These are phyloP conservation scores for Pachliopta kotzebuea DNA, from an alignment of 2,888 invertebrate species.

Conservation along the genomic window DNA sequence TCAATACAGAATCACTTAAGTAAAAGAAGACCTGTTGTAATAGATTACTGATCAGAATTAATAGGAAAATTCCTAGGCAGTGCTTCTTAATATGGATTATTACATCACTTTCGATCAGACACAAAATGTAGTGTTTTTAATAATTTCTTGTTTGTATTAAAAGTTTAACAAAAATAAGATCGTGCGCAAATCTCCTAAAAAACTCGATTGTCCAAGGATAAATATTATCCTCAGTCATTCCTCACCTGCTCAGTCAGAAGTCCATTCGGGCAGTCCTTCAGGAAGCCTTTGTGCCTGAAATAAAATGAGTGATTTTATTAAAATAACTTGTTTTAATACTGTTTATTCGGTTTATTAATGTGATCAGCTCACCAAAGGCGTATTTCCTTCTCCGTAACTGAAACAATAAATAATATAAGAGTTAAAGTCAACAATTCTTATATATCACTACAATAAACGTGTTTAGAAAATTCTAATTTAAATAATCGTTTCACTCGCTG, in stretches of 20 bases:
- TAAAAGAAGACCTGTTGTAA: too few species aligned
- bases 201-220: neutral
- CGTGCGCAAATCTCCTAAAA: neutral
- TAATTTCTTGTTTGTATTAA: too few species aligned
- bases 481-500: too few species aligned
- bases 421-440: neutral
- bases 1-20: too few species aligned
- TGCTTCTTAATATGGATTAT: too few species aligned
- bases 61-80: too few species aligned
- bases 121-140: too few species aligned
- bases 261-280: constrained; percentile 97
- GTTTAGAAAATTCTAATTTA: too few species aligned
- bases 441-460: too few species aligned
- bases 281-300: constrained; percentile 97
- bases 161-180: too few species aligned
- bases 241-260: constrained; percentile 95
- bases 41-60: too few species aligned
- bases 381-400: constrained; percentile 94
- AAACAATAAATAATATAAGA: constrained; percentile 65
- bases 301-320: constrained; percentile 32
- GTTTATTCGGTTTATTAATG: neutral
- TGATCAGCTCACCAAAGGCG: constrained; percentile 88
- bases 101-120: too few species aligned
- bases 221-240: neutral
- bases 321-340: constrained; percentile 1